Evolutionary conservation across 2,113 vertebrate genomes (phyloP).

Genomic region (Cairina moschata): DNA sequence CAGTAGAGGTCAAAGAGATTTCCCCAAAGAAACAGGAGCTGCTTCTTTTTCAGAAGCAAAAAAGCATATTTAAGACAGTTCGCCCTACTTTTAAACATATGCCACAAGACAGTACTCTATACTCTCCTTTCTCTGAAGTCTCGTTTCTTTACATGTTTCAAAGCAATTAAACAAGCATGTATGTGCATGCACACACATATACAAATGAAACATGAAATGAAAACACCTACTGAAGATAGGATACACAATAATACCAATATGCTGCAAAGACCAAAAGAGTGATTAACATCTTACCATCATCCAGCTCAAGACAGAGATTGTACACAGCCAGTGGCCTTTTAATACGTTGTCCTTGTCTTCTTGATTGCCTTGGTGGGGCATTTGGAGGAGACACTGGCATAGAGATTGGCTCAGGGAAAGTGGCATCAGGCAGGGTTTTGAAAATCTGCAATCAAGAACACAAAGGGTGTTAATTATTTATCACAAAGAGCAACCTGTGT

Average conservation of each 20-base stretch:
- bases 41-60: conserved; percentile 34
- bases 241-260: not conserved
- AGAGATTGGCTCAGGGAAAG: conserved; percentile 75
- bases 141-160: not conserved
- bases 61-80: conserved; percentile 19
- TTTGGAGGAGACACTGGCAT: conserved; percentile 78
- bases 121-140: not conserved
- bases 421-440: conserved; percentile 85
- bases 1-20: conserved; percentile 75
- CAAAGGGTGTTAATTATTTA: conserved; percentile 71
- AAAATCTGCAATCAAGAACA: conserved; percentile 91
- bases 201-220: conserved; percentile 35
- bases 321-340: conserved; percentile 95
- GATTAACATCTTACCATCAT: conserved; percentile 85
- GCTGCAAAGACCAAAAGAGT: conserved; percentile 5
- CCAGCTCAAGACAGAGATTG: conserved; percentile 91
- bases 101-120: not conserved
- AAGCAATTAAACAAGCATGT: not conserved
- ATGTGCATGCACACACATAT: not conserved
- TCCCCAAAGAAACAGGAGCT: conserved; percentile 71
- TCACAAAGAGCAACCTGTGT: conserved; percentile 49
- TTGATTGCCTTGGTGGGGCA: conserved; percentile 91
- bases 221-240: not conserved
- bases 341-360: conserved; percentile 85
- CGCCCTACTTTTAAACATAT: not conserved